phyloP scores from a whole-genome alignment of 2,888 invertebrate genomes.

The Tribolium freemani region DNA sequence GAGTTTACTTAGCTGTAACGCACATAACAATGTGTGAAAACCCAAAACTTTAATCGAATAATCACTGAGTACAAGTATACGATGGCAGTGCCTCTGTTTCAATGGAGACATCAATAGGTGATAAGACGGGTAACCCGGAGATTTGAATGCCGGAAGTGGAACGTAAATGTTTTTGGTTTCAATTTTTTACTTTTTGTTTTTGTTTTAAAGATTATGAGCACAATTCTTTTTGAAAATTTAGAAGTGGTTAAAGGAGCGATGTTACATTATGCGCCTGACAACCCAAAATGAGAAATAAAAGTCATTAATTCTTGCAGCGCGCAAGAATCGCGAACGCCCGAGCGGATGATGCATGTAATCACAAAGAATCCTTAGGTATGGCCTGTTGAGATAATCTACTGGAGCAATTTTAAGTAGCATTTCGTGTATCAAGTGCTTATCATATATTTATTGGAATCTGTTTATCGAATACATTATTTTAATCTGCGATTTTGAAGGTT shows the following conservation, averaged over 20 bases:
- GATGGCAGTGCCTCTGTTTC: too few species aligned
- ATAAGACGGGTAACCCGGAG: too few species aligned
- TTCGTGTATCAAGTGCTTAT: conserved; percentile 67
- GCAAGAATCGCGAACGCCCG: conserved; percentile 31
- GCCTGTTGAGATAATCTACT: conserved; percentile 56
- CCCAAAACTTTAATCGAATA: too few species aligned
- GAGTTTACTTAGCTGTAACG: too few species aligned
- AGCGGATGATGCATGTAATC: conserved; percentile 45
- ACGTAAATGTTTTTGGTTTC: too few species aligned
- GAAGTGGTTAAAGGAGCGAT: conserved; percentile 22
- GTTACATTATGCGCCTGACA: conserved; percentile 29
- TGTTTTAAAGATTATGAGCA: too few species aligned
- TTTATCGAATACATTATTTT: conserved; percentile 67
- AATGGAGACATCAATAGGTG: too few species aligned
- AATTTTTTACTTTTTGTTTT: too few species aligned
- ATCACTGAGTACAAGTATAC: too few species aligned
- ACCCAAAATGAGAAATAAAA: conserved; percentile 38
- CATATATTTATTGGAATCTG: conserved; percentile 68
- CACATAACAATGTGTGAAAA: too few species aligned
- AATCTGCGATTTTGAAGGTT: conserved; percentile 66
- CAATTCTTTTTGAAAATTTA: background rate
- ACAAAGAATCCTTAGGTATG: conserved; percentile 46
- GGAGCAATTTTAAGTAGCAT: conserved; percentile 67
- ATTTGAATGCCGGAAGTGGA: too few species aligned
- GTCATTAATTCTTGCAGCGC: conserved; percentile 30